Percentiles rank a stretch among this genome's conserved stretches.
Evolutionary conservation across 2,113 vertebrate genomes (phyloP).

Genomic region (Thamnophis sirtalis): DNA sequence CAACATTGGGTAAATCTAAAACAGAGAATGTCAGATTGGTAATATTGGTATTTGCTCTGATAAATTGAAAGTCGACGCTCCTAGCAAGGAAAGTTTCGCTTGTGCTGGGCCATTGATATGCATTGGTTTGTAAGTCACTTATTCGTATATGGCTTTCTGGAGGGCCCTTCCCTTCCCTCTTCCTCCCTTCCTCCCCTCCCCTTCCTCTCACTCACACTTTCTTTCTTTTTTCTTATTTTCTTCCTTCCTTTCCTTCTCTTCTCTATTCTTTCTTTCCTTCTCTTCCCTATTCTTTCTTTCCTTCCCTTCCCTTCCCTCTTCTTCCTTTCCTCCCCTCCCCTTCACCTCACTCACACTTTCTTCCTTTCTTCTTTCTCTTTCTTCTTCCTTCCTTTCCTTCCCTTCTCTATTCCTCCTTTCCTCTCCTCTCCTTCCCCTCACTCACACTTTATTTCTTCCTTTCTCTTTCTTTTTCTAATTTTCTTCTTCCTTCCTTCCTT

Average conservation of each 20-base stretch:
- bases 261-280: no score
- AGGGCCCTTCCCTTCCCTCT: accelerated
- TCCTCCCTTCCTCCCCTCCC: no score
- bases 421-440: no score
- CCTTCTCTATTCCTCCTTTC: no score
- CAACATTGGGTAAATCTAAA: slow-evolving; percentile 51
- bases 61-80: slow-evolving; percentile 47
- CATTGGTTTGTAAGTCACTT: background rate
- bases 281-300: accelerated
- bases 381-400: no score
- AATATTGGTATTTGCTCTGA: slow-evolving; percentile 61
- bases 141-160: background rate
- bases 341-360: no score
- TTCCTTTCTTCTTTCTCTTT: no score
- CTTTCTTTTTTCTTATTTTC: accelerated
- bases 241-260: no score
- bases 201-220: accelerated
- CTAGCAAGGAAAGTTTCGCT: background rate
- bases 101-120: background rate
- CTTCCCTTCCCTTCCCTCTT: accelerated
- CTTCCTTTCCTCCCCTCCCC: no score
- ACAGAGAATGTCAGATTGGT: slow-evolving; percentile 60
- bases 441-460: no score
- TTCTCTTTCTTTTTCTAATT: no score
- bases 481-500: no score